Evolutionary conservation across 2,888 invertebrate species (phyloP), one percentile per base, ranked within the genome.

Genomic region (Tetragnatha montana): DNA sequence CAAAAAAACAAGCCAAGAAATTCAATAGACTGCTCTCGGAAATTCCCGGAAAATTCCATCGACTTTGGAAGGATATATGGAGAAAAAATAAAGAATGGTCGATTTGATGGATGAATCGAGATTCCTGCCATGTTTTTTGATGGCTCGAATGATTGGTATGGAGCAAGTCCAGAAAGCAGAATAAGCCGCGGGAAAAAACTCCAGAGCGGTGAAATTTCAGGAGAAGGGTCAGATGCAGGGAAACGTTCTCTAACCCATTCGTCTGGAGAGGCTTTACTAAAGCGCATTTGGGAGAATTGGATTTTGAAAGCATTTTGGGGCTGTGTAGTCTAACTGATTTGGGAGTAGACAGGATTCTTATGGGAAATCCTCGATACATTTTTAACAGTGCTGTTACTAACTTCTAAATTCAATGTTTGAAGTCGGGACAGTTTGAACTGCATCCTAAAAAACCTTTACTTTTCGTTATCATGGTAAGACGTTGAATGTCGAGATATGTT

Each of bases 111-210:
- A 85, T 85, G 78, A 85, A 73, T 78, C 79, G 17, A 22, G 71
- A 85, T 85, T 50, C 49, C 79, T 70, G 85, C 78, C 78, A 85
- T 85, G 78, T 79, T 78, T n/a, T 85, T 78, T 85, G 85, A 85
- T 35, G 78, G 78, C n/a, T 78, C 70, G 47, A 10, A 14, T 51
- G 78, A 85, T 71, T 79, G 85, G 75, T n/a, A 60, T 50, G 14
- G 35, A 21, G 76, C 17, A 68, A 35, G 71, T n/a, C 51, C 69
- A 50, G n/a, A 74, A 85, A 85, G 60, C 22, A 21, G 74, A 70
- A 79, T 68, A 79, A 35, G 35, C 50, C 10, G 50, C n/a, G 8
- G 69, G 76, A n/a, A 51, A 76, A 35, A 35, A 35, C 35, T 35
- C 69, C 47, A 71, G 49, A n/a, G 17, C 51, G 1, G 75, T 49